Base-by-base conservation (phyloP, 2,888 invertebrate species). In the Listrodromus nycthemerus region DNA sequence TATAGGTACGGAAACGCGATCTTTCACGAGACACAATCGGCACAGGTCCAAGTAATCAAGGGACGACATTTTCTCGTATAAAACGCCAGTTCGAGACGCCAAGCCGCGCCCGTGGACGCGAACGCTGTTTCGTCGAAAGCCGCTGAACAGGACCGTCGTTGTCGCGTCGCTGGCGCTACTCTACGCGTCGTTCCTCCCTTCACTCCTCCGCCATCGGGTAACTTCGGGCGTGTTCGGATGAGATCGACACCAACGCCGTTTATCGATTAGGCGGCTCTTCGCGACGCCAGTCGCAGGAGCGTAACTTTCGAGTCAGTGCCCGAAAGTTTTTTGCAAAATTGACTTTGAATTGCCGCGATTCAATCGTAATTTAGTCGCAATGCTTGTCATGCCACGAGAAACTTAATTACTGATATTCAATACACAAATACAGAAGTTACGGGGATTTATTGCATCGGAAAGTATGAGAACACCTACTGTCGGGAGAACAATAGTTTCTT, bases 1-100 rank as follows among this genome's bases (percentile, higher is more conserved):
- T 92, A 96, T 96, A 89, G 95, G 94, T 91, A 96, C 95, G 91
- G 95, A 95, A 69, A 96, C 96, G 93, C 95, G 92, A 92, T 95
- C 93, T 89, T 93, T 94, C 83, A 93, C 93, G 86, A 94, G 92
- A 90, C 94, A 94, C 89, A 94, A 89, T 86, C 94, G 92, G 89
- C 94, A 94, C 87, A 93, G 86, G 82, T 94, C 93, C 90, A 93
- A 86, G 80, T 91, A 92, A 85, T 93, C 92, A 87, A 92, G 91
- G 87, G 93, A 92, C 90, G 93, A 92, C 92, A 92, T 92, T 90
- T 90, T 92, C 84, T 86, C 83, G 69, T 89, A 85, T 90, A 86
- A 88, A 92, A 91, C 90, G 91, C 89, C 91, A 90, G 89, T 89
- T 89, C 89, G 89, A 90, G 87, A 90, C 89, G 88, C 83, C 90